phyloP scores from a whole-genome alignment of 2,113 vertebrate genomes.

The Rhadina sibilatrix region DNA sequence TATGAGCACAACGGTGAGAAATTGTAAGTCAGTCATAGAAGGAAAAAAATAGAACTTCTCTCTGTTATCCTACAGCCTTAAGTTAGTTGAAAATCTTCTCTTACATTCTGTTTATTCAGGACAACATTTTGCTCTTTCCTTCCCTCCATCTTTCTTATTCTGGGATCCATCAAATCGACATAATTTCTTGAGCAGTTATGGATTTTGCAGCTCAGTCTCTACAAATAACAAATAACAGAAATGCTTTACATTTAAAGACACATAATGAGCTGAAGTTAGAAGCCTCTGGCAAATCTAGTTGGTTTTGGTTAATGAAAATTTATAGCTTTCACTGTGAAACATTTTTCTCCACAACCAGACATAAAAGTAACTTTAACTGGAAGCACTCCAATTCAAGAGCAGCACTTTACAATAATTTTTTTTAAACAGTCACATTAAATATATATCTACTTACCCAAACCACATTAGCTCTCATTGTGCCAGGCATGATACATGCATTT shows the following conservation, averaged over 20 bases:
- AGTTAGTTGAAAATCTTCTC: not conserved
- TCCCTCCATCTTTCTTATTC: not conserved
- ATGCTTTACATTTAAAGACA: not conserved
- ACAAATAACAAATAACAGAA: not conserved
- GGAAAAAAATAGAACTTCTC: not conserved
- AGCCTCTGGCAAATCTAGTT: not conserved
- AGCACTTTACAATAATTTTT: not conserved
- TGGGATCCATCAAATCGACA: not conserved
- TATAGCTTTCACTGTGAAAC: not conserved
- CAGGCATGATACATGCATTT: not conserved
- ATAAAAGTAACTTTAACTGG: not conserved
- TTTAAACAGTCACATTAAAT: not conserved
- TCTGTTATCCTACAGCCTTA: not conserved
- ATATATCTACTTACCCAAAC: not conserved
- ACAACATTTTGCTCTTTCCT: not conserved
- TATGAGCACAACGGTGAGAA: not conserved
- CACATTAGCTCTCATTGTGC: not conserved
- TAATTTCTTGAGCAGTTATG: not conserved
- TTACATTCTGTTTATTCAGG: not conserved
- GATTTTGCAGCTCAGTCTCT: not conserved
- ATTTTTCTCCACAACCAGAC: not conserved
- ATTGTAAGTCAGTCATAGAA: not conserved
- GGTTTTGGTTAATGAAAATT: conserved; percentile 9
- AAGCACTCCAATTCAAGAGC: not conserved
- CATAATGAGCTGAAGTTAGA: not conserved